Evolutionary conservation across 1,140 invertebrate genomes (phyloP), one percentile per base, ranked within the genome.

Genomic region (Drosophila obscura): DNA sequence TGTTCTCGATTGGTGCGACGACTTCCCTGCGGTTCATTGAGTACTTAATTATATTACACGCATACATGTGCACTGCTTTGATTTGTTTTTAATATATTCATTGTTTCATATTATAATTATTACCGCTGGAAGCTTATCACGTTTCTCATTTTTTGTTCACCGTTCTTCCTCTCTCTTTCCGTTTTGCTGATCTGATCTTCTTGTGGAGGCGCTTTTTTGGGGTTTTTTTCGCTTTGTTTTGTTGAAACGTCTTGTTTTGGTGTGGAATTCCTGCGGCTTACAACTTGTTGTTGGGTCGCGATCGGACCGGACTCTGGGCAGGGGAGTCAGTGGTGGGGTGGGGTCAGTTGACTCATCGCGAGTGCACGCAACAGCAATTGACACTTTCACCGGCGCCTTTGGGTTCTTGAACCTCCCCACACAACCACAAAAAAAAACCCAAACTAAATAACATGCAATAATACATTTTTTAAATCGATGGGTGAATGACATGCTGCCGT

Each of bases 1-100:
- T 61, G 57, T 22, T 74, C 26, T 19, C 19, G 11, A 13, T 55
- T 43, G 39, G 15, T 1, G 11, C 35, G 35, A 24, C 22, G 22
- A 24, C 22, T 81, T 82, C 80, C 80, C 80, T 73, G 64, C 82
- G 51, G 82, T 87, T 87, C 82, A 87, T 83, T 87, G 83, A 87
- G 82, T 88, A 88, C 58, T 88, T 87, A 88, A 87, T 87, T 87
- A 76, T 60, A 73, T 78, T 68, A 63, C 19, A n/a, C 24, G 56
- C 45, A 57, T 45, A 69, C 64, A 73, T 62, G 58, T 59, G 11
- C 35, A 39, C 11, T 13, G 35, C 35, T 13, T 58, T 55, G 58
- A 65, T 64, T 48, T 50, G 59, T 13, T 57, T 73, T 77, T 73
- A 49, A 81, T 67, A 67, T 77, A 73, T 60, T 57, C 49, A 61